phyloP scores from a whole-genome alignment of 2,797 vertebrate genomes.

The Nannoperca obscura region DNA sequence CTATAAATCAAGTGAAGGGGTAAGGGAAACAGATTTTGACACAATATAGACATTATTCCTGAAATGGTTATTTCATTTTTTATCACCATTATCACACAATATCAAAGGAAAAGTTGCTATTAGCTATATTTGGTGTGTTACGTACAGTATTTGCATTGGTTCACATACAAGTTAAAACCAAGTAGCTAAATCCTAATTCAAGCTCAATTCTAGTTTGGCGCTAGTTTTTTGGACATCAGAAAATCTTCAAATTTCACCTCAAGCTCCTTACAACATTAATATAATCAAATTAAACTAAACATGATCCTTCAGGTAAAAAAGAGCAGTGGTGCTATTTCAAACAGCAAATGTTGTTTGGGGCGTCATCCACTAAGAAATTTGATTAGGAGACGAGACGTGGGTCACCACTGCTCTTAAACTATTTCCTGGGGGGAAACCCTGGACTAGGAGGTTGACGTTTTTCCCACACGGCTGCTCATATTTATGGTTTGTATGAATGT shows the following conservation, averaged over 20 bases:
- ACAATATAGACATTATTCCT: neutral
- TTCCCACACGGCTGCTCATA: neutral
- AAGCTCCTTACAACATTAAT: neutral
- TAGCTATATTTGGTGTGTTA: neutral
- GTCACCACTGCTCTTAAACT: neutral
- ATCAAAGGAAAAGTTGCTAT: neutral
- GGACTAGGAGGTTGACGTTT: conserved; percentile 1
- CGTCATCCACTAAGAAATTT: neutral
- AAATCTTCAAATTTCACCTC: neutral
- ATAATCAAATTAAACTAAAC: conserved; percentile 6
- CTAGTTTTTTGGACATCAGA: neutral
- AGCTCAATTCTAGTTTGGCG: neutral
- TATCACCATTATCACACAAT: neutral
- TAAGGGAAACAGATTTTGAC: too few relatives aligned
- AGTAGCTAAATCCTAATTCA: conserved; percentile 3
- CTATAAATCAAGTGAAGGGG: neutral
- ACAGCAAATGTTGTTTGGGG: neutral
- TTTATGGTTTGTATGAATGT: conserved; percentile 19
- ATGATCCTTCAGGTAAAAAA: neutral
- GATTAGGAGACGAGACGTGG: neutral
- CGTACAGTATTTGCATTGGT: neutral
- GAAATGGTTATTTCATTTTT: neutral
- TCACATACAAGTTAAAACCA: neutral
- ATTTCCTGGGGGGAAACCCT: conserved; percentile 19
- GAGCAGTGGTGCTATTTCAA: neutral